These are phyloP conservation scores for Daboia siamensis DNA, from an alignment of 2,113 vertebrate species.

Conservation along the genomic window DNA sequence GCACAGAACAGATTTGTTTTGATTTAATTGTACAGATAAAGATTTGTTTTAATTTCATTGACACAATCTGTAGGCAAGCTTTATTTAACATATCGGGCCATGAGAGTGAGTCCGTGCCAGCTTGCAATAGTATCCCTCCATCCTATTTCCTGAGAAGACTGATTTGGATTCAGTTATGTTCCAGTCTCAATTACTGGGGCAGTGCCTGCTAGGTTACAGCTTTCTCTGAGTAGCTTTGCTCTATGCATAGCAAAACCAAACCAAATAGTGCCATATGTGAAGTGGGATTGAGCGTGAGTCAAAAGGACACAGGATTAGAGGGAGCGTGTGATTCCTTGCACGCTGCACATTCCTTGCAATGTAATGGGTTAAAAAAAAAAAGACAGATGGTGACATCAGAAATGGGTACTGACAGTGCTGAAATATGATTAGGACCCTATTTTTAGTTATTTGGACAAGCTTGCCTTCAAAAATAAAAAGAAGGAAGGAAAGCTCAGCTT, in stretches of 20 bases:
- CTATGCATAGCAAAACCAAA: conserved; percentile 51
- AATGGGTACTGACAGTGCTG: conserved; percentile 17
- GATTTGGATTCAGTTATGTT: background rate
- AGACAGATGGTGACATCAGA: conserved; percentile 27
- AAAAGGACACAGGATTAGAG: conserved; percentile 44
- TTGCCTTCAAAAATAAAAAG: rapidly evolving
- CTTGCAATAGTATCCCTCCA: background rate
- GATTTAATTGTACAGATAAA: background rate
- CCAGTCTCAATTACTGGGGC: background rate
- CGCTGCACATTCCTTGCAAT: conserved; percentile 34
- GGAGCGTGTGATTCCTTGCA: conserved; percentile 48
- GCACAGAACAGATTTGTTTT: background rate
- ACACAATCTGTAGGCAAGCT: background rate
- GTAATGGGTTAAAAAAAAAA: conserved; percentile 28
- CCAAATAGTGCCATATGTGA: conserved; percentile 26
- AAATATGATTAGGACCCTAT: conserved; percentile 8
- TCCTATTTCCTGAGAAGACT: background rate
- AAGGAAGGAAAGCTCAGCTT: background rate
- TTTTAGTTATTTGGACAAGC: background rate
- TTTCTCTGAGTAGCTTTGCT: conserved; percentile 23
- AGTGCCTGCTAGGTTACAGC: background rate
- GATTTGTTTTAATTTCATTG: background rate
- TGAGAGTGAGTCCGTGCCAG: background rate
- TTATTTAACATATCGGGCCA: background rate
- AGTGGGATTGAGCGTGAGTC: background rate